These are phyloP conservation scores for Bombus pascuorum DNA, from an alignment of 1,140 invertebrate species.

Conservation along the genomic window DNA sequence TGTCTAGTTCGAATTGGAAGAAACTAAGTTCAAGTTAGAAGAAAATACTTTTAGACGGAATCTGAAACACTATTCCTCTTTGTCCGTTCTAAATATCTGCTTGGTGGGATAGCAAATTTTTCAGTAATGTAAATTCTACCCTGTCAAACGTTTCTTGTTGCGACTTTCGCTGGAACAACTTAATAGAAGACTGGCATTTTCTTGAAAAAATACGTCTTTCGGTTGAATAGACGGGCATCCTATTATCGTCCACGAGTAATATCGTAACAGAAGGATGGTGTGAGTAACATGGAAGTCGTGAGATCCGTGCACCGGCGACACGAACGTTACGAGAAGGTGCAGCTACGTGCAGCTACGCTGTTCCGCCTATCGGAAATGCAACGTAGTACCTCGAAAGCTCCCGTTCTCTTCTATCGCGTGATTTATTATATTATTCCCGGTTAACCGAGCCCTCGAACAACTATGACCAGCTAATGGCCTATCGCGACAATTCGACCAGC, in stretches of 20 bases:
- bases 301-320: slow-evolving; percentile 61
- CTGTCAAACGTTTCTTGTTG: no score
- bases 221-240: not conserved
- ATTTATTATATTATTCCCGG: slow-evolving; percentile 69
- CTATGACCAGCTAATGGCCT: slow-evolving; percentile 64
- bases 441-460: slow-evolving; percentile 40
- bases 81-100: no score
- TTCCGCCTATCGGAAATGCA: slow-evolving; percentile 54
- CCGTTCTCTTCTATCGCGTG: slow-evolving; percentile 55
- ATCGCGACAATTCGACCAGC: slow-evolving; percentile 41
- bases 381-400: slow-evolving; percentile 60
- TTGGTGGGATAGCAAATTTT: no score
- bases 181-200: no score
- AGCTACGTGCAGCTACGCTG: slow-evolving; percentile 44
- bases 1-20: no score
- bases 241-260: slow-evolving; percentile 36
- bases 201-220: not conserved
- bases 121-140: no score
- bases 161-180: no score
- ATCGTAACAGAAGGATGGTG: slow-evolving; percentile 43
- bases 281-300: slow-evolving; percentile 68
- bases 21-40: no score
- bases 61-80: no score
- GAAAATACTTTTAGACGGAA: no score
- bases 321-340: slow-evolving; percentile 53